These are phyloP conservation scores for Trachelus troglodyta DNA, from an alignment of 2,888 invertebrate genomes.

Conservation along the genomic window DNA sequence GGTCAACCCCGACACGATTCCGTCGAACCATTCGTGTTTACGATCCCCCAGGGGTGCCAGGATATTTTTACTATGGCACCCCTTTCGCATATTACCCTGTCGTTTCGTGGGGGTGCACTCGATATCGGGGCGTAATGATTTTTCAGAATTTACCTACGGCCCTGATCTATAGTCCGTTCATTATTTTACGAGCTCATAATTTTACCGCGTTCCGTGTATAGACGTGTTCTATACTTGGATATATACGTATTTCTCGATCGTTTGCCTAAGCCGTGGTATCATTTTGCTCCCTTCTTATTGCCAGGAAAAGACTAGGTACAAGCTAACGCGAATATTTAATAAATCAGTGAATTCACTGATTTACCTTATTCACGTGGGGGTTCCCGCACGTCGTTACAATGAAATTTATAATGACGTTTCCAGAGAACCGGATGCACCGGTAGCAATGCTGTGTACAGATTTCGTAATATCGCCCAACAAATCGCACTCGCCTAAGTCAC, in stretches of 20 bases:
- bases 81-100: not conserved
- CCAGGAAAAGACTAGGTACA: too few relatives aligned
- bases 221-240: not conserved
- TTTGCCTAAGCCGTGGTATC: not conserved
- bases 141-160: not conserved
- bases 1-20: constrained; percentile 58
- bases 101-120: not conserved
- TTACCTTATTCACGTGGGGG: too few relatives aligned
- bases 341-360: not conserved
- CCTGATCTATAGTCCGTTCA: not conserved
- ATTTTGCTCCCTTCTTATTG: not conserved
- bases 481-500: not conserved
- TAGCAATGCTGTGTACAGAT: not conserved
- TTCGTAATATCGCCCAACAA: not conserved
- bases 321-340: not conserved
- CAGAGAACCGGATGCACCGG: not conserved
- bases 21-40: not conserved
- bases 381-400: not conserved
- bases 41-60: not conserved
- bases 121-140: not conserved
- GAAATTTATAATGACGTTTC: not conserved
- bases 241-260: not conserved
- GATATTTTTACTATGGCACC: not conserved
- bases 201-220: not conserved
- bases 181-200: not conserved